Percentiles rank a stretch among this genome's conserved stretches.
Evolutionary conservation across 2,888 invertebrate species (phyloP).

Genomic region (Gastrophysa polygoni): DNA sequence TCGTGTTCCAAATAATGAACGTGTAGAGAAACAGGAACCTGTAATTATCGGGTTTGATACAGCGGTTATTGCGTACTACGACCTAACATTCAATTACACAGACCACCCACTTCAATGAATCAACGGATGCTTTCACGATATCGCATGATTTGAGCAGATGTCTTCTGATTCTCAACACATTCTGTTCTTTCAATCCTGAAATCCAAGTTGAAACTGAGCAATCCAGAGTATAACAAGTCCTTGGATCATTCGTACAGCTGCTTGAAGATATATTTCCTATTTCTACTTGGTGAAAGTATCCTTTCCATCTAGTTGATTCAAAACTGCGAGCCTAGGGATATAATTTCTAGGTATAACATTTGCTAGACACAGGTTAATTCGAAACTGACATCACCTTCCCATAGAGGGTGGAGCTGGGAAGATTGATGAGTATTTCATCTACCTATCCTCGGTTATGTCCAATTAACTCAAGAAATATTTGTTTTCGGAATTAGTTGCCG

Average conservation of each 20-base stretch:
- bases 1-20: slow-evolving; percentile 49
- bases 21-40: slow-evolving; percentile 51
- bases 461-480: slow-evolving; percentile 46
- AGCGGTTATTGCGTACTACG: slow-evolving; percentile 45
- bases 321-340: neutral
- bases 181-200: too few relatives aligned
- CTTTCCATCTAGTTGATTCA: too few relatives aligned
- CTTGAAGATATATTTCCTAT: too few relatives aligned
- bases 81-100: slow-evolving; percentile 55
- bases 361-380: slow-evolving; percentile 48
- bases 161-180: neutral
- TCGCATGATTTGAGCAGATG: slow-evolving; percentile 19
- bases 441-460: slow-evolving; percentile 33
- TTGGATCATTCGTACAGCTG: too few relatives aligned
- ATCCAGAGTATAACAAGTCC: too few relatives aligned
- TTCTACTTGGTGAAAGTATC: too few relatives aligned
- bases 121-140: slow-evolving; percentile 46
- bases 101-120: slow-evolving; percentile 57
- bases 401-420: slow-evolving; percentile 38
- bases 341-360: slow-evolving; percentile 35
- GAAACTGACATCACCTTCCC: slow-evolving; percentile 43
- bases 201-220: too few relatives aligned
- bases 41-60: slow-evolving; percentile 55
- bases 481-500: slow-evolving; percentile 29
- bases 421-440: slow-evolving; percentile 40